Evolutionary conservation across 2,888 invertebrate species (phyloP).

Genomic region (Cremastinae sp.): DNA sequence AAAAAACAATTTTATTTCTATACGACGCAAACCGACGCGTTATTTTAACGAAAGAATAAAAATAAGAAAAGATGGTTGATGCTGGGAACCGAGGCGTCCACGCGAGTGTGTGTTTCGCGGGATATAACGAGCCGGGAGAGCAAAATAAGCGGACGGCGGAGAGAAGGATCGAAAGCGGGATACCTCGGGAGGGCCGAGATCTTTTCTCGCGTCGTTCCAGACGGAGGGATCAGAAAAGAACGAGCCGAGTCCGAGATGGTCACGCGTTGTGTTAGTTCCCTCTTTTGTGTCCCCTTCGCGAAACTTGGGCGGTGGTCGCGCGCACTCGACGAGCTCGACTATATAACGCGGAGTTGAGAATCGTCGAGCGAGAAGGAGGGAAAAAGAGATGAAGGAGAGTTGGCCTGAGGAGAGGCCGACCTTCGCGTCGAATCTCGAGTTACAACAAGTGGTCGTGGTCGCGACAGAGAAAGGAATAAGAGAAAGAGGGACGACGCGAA

Average conservation of each 20-base stretch:
- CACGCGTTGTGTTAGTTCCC: slow-evolving; percentile 38
- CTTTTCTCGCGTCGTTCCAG: slow-evolving; percentile 30
- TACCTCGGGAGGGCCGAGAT: slow-evolving; percentile 17
- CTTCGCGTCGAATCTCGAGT: slow-evolving; percentile 73
- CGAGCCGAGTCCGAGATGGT: slow-evolving; percentile 42
- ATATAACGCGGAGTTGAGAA: slow-evolving; percentile 46
- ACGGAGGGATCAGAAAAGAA: slow-evolving; percentile 29
- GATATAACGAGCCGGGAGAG: slow-evolving; percentile 23
- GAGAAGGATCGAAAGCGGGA: slow-evolving; percentile 8
- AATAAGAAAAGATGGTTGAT: no score
- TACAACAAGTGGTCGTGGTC: slow-evolving; percentile 72
- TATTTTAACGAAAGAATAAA: no score
- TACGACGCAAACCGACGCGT: no score
- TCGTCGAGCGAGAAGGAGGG: slow-evolving; percentile 13
- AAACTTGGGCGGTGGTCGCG: slow-evolving; percentile 58
- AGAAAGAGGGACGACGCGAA: not conserved
- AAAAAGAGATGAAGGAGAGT: slow-evolving; percentile 34
- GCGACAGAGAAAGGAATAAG: slow-evolving; percentile 42
- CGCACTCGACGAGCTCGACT: slow-evolving; percentile 33
- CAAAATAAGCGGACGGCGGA: not conserved
- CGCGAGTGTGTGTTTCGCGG: not conserved
- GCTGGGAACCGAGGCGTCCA: no score
- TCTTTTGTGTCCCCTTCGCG: slow-evolving; percentile 28
- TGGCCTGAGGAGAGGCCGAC: slow-evolving; percentile 61
- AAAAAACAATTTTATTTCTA: no score